phyloP scores from a whole-genome alignment of 1,140 invertebrate species.

The Octopus sinensis region DNA sequence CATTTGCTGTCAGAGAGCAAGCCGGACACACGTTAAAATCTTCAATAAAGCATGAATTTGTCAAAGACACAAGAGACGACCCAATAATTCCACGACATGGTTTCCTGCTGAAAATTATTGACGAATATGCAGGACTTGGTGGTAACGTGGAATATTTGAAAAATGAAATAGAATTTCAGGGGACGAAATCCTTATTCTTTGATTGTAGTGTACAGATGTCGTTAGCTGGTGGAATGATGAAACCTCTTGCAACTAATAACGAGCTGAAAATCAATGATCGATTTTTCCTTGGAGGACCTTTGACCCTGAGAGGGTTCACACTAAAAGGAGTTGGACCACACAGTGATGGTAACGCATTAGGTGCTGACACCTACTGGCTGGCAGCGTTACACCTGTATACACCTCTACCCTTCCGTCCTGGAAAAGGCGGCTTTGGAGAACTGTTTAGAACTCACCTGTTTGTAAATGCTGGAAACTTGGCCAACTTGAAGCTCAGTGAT shows the following conservation, averaged over 20 bases:
- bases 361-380: slow-evolving; percentile 73
- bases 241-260: slow-evolving; percentile 60
- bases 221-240: slow-evolving; percentile 69
- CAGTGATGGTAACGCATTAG: slow-evolving; percentile 64
- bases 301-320: slow-evolving; percentile 78
- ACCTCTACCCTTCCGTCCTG: slow-evolving; percentile 79
- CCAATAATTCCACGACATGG: slow-evolving; percentile 74
- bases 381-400: slow-evolving; percentile 76
- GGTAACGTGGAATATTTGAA: slow-evolving; percentile 83
- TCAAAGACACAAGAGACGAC: slow-evolving; percentile 76
- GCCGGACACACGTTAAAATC: slow-evolving; percentile 83
- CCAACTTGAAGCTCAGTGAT: slow-evolving; percentile 59
- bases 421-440: slow-evolving; percentile 72
- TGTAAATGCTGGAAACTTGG: slow-evolving; percentile 77
- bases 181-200: slow-evolving; percentile 68
- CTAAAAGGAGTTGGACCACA: slow-evolving; percentile 79
- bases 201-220: slow-evolving; percentile 72
- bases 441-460: slow-evolving; percentile 80
- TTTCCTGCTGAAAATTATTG: too few species aligned
- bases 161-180: slow-evolving; percentile 75
- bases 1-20: slow-evolving; percentile 79
- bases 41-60: slow-evolving; percentile 72
- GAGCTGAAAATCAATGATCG: slow-evolving; percentile 72
- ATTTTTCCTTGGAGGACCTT: slow-evolving; percentile 83
- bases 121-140: slow-evolving; percentile 83